Evolutionary conservation across 2,888 invertebrate species (phyloP).

Genomic region (Morpho achilles): DNA sequence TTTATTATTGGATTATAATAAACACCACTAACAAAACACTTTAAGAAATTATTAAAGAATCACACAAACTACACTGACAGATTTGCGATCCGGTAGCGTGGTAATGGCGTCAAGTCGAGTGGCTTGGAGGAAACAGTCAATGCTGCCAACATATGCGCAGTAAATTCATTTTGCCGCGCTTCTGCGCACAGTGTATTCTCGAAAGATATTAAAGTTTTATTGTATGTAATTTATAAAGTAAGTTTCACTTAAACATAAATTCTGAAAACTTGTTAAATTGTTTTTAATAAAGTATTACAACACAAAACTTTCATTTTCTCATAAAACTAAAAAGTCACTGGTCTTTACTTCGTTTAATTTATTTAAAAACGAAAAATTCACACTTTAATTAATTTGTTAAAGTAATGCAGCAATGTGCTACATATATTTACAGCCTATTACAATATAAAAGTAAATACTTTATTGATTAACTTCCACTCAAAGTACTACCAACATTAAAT

Average conservation of each 20-base stretch:
- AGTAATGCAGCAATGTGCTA: too few species aligned
- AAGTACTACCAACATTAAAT: constrained; percentile 27
- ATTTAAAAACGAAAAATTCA: too few species aligned
- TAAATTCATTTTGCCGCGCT: constrained; percentile 58
- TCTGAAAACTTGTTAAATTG: too few species aligned
- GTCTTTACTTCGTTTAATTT: too few species aligned
- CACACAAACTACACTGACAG: constrained; percentile 62
- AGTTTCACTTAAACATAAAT: too few species aligned
- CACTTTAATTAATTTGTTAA: too few species aligned
- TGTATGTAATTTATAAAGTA: too few species aligned
- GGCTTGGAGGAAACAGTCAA: constrained; percentile 70
- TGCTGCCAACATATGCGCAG: constrained; percentile 66
- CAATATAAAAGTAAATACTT: constrained; percentile 7
- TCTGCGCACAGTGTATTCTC: constrained; percentile 42
- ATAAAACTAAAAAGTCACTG: too few species aligned
- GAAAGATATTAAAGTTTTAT: too few species aligned
- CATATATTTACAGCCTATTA: too few species aligned
- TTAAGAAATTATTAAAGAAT: constrained; percentile 40
- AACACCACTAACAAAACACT: constrained; percentile 45
- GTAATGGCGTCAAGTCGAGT: constrained; percentile 70
- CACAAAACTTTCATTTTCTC: too few species aligned
- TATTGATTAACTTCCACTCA: constrained; percentile 8
- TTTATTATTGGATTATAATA: constrained; percentile 45
- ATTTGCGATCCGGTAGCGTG: constrained; percentile 66
- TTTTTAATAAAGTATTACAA: too few species aligned